Evolutionary conservation across 2,113 vertebrate species (phyloP).

Genomic region (Alligator sinensis): DNA sequence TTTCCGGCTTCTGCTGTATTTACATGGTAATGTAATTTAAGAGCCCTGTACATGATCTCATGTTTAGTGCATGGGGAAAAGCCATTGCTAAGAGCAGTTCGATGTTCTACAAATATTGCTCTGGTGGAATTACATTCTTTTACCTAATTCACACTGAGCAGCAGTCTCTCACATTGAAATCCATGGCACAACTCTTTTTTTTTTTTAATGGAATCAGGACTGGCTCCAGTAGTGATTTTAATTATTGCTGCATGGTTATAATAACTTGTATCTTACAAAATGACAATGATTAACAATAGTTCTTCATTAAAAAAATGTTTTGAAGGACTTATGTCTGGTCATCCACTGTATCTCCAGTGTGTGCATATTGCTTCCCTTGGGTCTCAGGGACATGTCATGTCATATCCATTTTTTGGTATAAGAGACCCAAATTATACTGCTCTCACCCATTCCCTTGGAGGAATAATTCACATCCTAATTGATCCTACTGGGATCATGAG

Average conservation of each 20-base stretch:
- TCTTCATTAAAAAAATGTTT: background rate
- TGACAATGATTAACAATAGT: background rate
- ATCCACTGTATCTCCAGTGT: background rate
- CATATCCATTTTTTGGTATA: background rate
- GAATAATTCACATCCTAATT: background rate
- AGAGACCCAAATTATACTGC: background rate
- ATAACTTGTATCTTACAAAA: background rate
- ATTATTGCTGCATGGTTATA: background rate
- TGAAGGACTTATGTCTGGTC: background rate
- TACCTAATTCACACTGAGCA: background rate
- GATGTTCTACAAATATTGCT: slow-evolving; percentile 25
- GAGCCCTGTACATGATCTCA: slow-evolving; percentile 45
- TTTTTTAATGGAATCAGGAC: background rate
- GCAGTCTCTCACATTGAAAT: background rate
- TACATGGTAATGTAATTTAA: slow-evolving; percentile 62
- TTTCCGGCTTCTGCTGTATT: slow-evolving; percentile 69
- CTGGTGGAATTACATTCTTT: background rate
- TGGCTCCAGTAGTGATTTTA: background rate
- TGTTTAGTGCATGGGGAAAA: slow-evolving; percentile 46
- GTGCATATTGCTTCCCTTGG: background rate
- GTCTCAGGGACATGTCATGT: background rate
- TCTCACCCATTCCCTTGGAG: background rate
- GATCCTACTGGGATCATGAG: background rate
- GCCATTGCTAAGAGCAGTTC: slow-evolving; percentile 48
- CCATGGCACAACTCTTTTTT: background rate